Conservation (phyloP, 2,113 vertebrate genomes). For the Danionella cerebrum region DNA sequence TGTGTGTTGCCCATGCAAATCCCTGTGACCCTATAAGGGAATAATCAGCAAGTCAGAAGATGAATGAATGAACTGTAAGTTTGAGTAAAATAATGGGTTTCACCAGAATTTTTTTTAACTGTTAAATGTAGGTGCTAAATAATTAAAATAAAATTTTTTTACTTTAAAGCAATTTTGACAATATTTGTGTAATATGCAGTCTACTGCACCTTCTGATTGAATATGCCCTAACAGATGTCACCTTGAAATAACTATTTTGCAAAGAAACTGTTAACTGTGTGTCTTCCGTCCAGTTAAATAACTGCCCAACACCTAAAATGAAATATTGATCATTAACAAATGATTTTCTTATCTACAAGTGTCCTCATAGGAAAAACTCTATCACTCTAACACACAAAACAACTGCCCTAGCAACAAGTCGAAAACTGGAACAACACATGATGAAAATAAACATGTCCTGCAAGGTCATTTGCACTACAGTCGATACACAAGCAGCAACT, state of each 20-base stretch:
- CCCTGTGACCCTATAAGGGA: too few relatives aligned
- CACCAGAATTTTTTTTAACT: too few relatives aligned
- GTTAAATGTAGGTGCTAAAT: too few relatives aligned
- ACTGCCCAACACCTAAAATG: background rate
- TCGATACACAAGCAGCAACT: too few relatives aligned
- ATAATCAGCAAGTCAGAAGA: too few relatives aligned
- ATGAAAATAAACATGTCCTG: background rate
- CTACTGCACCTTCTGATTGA: background rate
- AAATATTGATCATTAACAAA: background rate
- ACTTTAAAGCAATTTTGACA: too few relatives aligned
- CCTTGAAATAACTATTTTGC: background rate
- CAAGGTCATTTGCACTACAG: background rate
- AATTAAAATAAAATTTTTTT: too few relatives aligned
- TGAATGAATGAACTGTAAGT: too few relatives aligned
- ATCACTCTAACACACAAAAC: background rate
- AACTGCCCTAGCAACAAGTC: background rate
- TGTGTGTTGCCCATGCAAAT: too few relatives aligned
- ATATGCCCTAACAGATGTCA: background rate
- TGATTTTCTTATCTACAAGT: background rate
- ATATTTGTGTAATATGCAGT: background rate
- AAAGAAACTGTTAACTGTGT: background rate
- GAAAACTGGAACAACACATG: background rate
- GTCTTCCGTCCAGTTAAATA: background rate
- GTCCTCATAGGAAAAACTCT: background rate
- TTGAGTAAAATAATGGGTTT: too few relatives aligned